Conservation (phyloP, 1,140 invertebrate genomes). For the Drosophila neocordata region DNA sequence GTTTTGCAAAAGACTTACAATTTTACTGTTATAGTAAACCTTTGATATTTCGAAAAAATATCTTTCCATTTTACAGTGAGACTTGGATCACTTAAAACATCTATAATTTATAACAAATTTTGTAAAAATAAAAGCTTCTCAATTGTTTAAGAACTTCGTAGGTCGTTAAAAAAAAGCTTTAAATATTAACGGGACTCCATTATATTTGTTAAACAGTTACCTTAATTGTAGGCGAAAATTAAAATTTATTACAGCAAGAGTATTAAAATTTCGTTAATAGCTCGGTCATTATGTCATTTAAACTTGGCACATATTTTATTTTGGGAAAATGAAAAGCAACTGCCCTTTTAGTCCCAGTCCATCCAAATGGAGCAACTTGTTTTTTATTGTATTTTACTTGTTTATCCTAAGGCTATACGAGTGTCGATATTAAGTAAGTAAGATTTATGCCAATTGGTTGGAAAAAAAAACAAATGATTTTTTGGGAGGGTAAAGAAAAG, state of each 20-base stretch:
- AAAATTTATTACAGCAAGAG: not conserved
- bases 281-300: conserved; percentile 18
- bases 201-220: too few species aligned
- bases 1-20: not conserved
- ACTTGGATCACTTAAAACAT: too few species aligned
- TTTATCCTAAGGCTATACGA: conserved; percentile 47
- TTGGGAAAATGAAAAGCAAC: conserved; percentile 43
- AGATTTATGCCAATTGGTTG: not conserved
- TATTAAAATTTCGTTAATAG: not conserved
- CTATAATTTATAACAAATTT: too few species aligned
- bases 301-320: conserved; percentile 46
- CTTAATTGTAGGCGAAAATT: too few species aligned
- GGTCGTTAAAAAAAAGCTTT: too few species aligned
- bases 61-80: too few species aligned
- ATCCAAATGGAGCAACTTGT: conserved; percentile 45
- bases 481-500: not conserved
- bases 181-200: too few species aligned
- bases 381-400: conserved; percentile 41
- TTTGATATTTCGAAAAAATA: too few species aligned
- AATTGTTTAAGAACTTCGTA: too few species aligned
- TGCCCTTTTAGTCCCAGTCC: conserved; percentile 60
- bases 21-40: too few species aligned
- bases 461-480: not conserved
- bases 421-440: conserved; percentile 16
- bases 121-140: too few species aligned